Percentiles rank a stretch among this genome's conserved stretches.
phyloP scores from a whole-genome alignment of 1,140 invertebrate genomes.

The Hestina assimilis region DNA sequence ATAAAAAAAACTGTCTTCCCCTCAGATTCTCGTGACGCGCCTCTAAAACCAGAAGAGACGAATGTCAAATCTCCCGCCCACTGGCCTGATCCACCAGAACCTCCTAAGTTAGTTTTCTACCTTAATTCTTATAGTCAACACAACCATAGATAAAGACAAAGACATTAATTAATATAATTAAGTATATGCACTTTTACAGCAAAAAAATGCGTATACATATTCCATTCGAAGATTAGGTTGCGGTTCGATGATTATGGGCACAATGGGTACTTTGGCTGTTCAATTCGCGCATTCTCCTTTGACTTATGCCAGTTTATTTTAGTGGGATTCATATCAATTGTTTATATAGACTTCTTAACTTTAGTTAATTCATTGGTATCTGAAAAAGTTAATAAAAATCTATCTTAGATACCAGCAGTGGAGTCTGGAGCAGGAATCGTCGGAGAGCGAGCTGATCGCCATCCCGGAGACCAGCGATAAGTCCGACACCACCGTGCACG shows the following conservation, averaged over 20 bases:
- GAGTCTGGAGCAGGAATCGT: constrained; percentile 89
- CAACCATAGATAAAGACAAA: too few relatives aligned
- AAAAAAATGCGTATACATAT: too few relatives aligned
- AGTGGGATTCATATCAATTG: too few relatives aligned
- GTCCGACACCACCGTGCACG: constrained; percentile 88
- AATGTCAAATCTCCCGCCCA: constrained; percentile 71
- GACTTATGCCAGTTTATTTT: too few relatives aligned
- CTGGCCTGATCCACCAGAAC: constrained; percentile 84
- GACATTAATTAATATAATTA: too few relatives aligned
- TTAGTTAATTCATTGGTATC: neutral
- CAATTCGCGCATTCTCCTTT: too few relatives aligned
- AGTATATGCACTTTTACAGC: too few relatives aligned
- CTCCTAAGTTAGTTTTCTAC: constrained; percentile 63
- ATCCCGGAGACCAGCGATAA: constrained; percentile 91
- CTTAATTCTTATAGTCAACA: too few relatives aligned
- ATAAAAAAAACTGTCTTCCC: constrained; percentile 1
- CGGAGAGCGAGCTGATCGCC: constrained; percentile 91
- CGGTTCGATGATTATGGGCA: too few relatives aligned
- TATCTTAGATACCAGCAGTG: constrained; percentile 80
- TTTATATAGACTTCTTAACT: too few relatives aligned
- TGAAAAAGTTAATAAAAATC: neutral
- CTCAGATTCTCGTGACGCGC: constrained; percentile 86
- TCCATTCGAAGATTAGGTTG: too few relatives aligned
- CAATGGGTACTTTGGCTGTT: too few relatives aligned
- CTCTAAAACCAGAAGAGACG: constrained; percentile 82